Evolutionary conservation across 2,113 vertebrate genomes (phyloP).

Genomic region (Ginglymostoma cirratum): DNA sequence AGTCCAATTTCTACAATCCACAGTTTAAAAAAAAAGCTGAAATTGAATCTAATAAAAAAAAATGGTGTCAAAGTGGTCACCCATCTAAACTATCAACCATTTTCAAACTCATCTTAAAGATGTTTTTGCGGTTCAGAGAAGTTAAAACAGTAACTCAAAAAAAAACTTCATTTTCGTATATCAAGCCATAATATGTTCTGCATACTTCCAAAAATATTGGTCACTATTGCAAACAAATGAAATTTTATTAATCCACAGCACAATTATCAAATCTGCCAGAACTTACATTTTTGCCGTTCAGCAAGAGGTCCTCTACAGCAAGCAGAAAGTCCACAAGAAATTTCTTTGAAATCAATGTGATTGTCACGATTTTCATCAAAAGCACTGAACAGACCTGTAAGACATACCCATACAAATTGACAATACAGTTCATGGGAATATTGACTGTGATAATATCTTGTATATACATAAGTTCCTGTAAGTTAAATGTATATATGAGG

Average conservation of each 20-base stretch:
- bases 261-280: conserved; percentile 35
- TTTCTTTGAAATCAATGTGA: conserved; percentile 99
- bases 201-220: neutral
- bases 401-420: conserved; percentile 33
- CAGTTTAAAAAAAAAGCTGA: no score
- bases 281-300: conserved; percentile 96
- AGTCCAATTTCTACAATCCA: neutral
- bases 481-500: no score
- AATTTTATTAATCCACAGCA: neutral
- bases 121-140: neutral
- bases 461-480: neutral
- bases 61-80: neutral
- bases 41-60: no score
- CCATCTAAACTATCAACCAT: neutral
- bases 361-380: conserved; percentile 99
- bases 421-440: neutral
- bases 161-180: neutral
- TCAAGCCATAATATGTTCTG: neutral
- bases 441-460: neutral
- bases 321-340: conserved; percentile 94
- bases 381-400: conserved; percentile 91
- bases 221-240: neutral
- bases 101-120: neutral
- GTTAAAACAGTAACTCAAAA: neutral
- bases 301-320: conserved; percentile 92